phyloP scores from a whole-genome alignment of 1,140 invertebrate species.

The Macrosteles quadrilineatus region DNA sequence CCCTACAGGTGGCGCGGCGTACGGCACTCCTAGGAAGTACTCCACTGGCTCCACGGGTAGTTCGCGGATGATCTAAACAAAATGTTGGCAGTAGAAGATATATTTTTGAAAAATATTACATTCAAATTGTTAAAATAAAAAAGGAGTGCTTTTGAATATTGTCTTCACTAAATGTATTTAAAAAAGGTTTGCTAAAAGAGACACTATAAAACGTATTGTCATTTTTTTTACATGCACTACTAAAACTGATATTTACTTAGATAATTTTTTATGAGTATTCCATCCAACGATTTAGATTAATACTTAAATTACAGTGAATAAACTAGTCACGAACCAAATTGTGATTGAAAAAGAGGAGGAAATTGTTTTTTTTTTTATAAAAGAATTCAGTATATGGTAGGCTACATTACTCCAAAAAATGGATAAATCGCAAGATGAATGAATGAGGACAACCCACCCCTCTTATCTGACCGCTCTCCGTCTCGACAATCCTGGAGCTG shows the following conservation, averaged over 20 bases:
- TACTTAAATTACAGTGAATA: not conserved
- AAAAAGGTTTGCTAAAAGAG: too few species aligned
- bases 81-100: too few species aligned
- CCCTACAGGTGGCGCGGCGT: conserved; percentile 78
- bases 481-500: conserved; percentile 65
- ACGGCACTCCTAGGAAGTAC: conserved; percentile 79
- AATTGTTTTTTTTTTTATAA: not conserved
- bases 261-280: too few species aligned
- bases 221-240: too few species aligned
- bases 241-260: too few species aligned
- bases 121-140: too few species aligned
- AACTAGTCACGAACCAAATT: not conserved
- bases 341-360: too few species aligned
- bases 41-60: conserved; percentile 77
- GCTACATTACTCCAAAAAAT: not conserved
- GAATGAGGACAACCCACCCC: conserved; percentile 53
- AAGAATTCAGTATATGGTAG: not conserved
- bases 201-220: too few species aligned
- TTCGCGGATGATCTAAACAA: conserved; percentile 63
- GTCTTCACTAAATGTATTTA: too few species aligned
- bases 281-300: not conserved
- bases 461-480: conserved; percentile 65
- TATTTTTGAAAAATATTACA: too few species aligned
- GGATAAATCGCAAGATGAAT: not conserved
- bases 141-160: too few species aligned